A percentile compares a stretch with the other conserved stretches of the same genome.
phyloP scores from a whole-genome alignment of 2,888 invertebrate genomes.

The Leptopilina syphax region DNA sequence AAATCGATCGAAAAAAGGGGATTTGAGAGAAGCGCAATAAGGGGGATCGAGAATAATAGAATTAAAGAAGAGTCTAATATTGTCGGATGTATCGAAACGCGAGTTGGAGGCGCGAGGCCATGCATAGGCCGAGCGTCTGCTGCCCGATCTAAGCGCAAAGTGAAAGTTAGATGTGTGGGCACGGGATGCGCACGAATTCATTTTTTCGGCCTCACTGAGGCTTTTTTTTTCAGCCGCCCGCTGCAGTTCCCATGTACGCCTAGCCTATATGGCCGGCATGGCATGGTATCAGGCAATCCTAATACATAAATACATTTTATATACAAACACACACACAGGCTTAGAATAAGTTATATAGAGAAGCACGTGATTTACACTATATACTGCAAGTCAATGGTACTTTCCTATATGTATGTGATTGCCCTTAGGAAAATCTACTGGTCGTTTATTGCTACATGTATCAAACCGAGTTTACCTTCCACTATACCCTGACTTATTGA shows the following conservation, averaged over 20 bases:
- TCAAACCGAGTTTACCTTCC: slow-evolving; percentile 59
- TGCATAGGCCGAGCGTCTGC: slow-evolving; percentile 59
- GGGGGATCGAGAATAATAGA: slow-evolving; percentile 45
- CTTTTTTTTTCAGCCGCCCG: slow-evolving; percentile 59
- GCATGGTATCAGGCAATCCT: slow-evolving; percentile 55
- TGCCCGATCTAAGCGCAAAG: slow-evolving; percentile 74
- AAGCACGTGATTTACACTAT: slow-evolving; percentile 49
- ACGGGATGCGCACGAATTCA: slow-evolving; percentile 77
- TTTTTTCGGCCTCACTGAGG: slow-evolving; percentile 73
- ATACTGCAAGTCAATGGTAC: slow-evolving; percentile 43
- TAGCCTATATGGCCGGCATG: slow-evolving; percentile 73
- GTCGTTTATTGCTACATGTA: slow-evolving; percentile 40
- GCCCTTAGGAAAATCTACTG: slow-evolving; percentile 42
- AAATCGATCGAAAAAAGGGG: too few relatives aligned
- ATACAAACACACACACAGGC: too few relatives aligned
- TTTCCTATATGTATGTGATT: not conserved
- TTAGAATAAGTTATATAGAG: too few relatives aligned
- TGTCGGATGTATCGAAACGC: slow-evolving; percentile 61
- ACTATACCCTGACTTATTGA: slow-evolving; percentile 67
- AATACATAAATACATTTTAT: slow-evolving; percentile 47
- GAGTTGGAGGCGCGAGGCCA: slow-evolving; percentile 58
- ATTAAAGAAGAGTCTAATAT: slow-evolving; percentile 57
- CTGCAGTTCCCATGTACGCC: slow-evolving; percentile 74
- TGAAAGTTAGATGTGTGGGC: slow-evolving; percentile 77
- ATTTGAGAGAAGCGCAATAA: not conserved